Evolutionary conservation across 2,797 vertebrate genomes (phyloP).

Genomic region (Epinephelus malabaricus): DNA sequence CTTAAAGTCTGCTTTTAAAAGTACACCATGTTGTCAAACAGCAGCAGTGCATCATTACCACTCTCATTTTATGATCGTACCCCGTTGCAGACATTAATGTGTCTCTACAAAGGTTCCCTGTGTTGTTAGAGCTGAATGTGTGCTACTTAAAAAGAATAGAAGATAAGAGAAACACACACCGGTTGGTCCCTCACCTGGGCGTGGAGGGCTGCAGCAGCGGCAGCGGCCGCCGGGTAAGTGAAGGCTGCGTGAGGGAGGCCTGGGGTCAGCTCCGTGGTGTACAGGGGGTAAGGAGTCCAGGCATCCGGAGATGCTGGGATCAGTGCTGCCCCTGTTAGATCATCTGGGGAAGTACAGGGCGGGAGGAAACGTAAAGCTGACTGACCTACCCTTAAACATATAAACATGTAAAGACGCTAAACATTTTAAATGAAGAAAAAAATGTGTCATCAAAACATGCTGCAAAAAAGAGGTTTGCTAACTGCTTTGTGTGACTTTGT

Average conservation of each 20-base stretch:
- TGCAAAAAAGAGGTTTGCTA: neutral
- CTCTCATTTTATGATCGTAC: neutral
- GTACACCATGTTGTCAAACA: neutral
- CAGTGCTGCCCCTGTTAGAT: slow-evolving; percentile 96
- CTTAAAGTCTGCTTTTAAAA: neutral
- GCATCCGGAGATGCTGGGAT: slow-evolving; percentile 97
- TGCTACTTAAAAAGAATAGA: neutral
- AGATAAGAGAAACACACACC: slow-evolving; percentile 72
- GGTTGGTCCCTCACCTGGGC: slow-evolving; percentile 93
- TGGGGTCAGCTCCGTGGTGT: slow-evolving; percentile 96
- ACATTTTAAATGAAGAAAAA: neutral
- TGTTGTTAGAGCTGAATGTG: neutral
- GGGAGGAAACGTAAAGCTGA: slow-evolving; percentile 54
- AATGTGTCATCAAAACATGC: slow-evolving; percentile 3
- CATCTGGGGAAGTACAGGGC: slow-evolving; percentile 87
- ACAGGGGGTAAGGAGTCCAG: slow-evolving; percentile 97
- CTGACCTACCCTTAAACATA: slow-evolving; percentile 28
- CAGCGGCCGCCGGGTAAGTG: slow-evolving; percentile 94
- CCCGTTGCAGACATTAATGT: neutral
- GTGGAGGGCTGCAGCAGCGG: slow-evolving; percentile 94
- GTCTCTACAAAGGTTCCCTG: neutral
- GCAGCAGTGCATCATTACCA: neutral
- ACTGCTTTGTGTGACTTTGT: slow-evolving; percentile 1
- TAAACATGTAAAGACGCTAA: neutral
- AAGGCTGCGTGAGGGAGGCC: slow-evolving; percentile 96